Evolutionary conservation across 2,797 vertebrate genomes (phyloP).

Genomic region (Microhierax caerulescens): DNA sequence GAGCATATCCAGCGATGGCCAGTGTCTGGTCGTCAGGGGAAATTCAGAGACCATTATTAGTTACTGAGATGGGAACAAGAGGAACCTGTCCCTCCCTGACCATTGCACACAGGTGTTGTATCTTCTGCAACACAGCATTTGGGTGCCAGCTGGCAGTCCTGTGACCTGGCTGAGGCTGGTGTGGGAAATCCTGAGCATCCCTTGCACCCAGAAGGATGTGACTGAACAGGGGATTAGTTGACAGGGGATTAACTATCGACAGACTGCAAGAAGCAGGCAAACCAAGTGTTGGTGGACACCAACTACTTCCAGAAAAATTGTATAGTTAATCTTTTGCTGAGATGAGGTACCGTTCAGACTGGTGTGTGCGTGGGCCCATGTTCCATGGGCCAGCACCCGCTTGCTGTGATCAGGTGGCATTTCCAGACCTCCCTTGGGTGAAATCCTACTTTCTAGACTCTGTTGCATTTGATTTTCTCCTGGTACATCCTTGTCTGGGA

Average conservation of each 20-base stretch:
- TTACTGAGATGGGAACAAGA: background rate
- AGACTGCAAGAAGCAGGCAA: background rate
- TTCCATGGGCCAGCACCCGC: background rate
- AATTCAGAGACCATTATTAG: background rate
- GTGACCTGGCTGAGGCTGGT: background rate
- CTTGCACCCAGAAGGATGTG: background rate
- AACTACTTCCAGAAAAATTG: background rate
- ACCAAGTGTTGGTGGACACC: background rate
- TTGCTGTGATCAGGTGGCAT: background rate
- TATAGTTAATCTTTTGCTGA: background rate
- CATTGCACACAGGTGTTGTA: background rate
- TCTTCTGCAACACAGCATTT: background rate
- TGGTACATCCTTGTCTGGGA: background rate
- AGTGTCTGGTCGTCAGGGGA: background rate
- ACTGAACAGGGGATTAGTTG: background rate
- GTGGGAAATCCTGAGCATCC: background rate
- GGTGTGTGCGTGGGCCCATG: background rate
- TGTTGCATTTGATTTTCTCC: background rate
- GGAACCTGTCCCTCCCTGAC: background rate
- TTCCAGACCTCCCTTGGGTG: background rate
- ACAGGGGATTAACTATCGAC: background rate
- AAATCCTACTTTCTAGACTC: background rate
- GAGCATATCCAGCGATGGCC: background rate
- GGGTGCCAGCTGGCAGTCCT: background rate
- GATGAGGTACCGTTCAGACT: background rate